Evolutionary conservation across 2,113 vertebrate genomes (phyloP).

Genomic region (Pholis gunnellus): DNA sequence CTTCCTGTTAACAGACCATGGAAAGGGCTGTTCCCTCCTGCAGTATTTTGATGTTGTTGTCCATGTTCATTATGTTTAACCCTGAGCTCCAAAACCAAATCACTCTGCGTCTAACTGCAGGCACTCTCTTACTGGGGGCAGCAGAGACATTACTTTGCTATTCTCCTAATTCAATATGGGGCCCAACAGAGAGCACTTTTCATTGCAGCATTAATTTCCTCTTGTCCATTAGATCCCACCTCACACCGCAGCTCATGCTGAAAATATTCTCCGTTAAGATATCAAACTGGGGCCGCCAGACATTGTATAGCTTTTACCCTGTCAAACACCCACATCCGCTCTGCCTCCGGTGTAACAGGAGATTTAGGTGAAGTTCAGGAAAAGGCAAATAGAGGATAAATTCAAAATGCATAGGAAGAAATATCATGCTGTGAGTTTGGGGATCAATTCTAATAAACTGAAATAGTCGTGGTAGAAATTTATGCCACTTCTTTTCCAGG

Average conservation of each 20-base stretch:
- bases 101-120: constrained; percentile 62
- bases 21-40: constrained; percentile 57
- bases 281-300: constrained; percentile 43
- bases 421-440: neutral
- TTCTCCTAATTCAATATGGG: constrained; percentile 65
- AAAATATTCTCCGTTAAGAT: constrained; percentile 48
- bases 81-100: constrained; percentile 59
- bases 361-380: constrained; percentile 49
- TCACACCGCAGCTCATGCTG: constrained; percentile 50
- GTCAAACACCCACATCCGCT: constrained; percentile 69
- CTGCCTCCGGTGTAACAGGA: constrained; percentile 50
- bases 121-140: constrained; percentile 45
- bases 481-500: constrained; percentile 1
- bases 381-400: constrained; percentile 39
- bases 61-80: constrained; percentile 74
- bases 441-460: constrained; percentile 22
- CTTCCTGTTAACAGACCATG: constrained; percentile 55
- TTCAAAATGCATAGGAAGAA: constrained; percentile 24
- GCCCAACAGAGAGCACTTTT: constrained; percentile 67
- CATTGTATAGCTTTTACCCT: constrained; percentile 56
- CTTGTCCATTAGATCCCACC: constrained; percentile 67
- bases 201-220: constrained; percentile 73
- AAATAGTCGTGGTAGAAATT: constrained; percentile 7
- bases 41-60: constrained; percentile 74
- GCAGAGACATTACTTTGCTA: constrained; percentile 53